Percentiles rank a stretch among this genome's conserved stretches.
These are phyloP conservation scores for Linepithema humile DNA, from an alignment of 1,140 invertebrate genomes.

Conservation along the genomic window DNA sequence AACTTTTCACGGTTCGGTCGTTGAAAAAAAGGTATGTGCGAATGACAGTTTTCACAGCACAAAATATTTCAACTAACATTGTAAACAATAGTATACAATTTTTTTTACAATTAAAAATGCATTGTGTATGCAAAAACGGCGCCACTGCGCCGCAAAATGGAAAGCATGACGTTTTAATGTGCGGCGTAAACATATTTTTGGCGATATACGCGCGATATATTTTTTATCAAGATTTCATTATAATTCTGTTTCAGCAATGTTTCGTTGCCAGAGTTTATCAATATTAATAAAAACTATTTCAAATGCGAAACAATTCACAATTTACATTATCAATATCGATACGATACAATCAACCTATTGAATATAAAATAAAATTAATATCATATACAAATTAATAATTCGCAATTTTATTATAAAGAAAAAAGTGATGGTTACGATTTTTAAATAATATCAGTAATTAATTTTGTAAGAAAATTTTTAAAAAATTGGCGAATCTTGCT, in stretches of 20 bases:
- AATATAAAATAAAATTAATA: not conserved
- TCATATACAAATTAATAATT: not conserved
- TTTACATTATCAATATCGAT: not conserved
- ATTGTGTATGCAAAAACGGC: not conserved
- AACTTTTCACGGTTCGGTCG: not conserved
- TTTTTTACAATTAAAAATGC: not conserved
- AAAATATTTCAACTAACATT: slow-evolving; percentile 9
- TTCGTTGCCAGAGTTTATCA: not conserved
- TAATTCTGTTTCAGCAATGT: not conserved
- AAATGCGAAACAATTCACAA: not conserved
- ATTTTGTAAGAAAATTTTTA: not conserved
- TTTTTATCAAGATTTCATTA: slow-evolving; percentile 23
- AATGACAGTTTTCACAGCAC: not conserved
- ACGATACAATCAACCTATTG: not conserved
- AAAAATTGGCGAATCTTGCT: not conserved
- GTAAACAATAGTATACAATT: slow-evolving; percentile 11
- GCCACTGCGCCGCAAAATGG: not conserved
- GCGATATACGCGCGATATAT: not conserved
- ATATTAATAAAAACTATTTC: slow-evolving; percentile 3
- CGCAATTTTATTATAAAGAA: not conserved
- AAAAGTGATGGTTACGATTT: not conserved
- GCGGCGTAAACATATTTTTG: not conserved
- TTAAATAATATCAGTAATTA: not conserved
- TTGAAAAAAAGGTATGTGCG: not conserved
- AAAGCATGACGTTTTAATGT: slow-evolving; percentile 33